These are phyloP conservation scores for Ips nitidus DNA, from an alignment of 1,140 invertebrate genomes.

Conservation along the genomic window DNA sequence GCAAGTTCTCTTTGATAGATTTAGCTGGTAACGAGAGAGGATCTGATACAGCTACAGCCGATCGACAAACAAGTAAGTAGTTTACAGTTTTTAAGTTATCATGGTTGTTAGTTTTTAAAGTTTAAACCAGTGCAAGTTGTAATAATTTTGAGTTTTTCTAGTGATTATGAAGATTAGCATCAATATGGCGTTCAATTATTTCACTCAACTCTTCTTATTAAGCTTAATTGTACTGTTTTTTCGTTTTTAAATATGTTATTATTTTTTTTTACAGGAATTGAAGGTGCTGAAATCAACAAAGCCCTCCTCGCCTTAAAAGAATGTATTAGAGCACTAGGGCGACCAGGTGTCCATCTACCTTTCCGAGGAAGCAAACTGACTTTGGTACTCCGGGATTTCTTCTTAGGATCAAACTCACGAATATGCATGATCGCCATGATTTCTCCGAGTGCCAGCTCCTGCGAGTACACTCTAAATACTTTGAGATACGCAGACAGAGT, in stretches of 20 bases:
- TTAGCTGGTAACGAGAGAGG: constrained; percentile 77
- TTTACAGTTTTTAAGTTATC: no score
- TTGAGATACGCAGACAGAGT: constrained; percentile 76
- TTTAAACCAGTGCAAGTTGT: no score
- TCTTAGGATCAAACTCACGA: constrained; percentile 71
- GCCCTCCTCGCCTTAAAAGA: constrained; percentile 76
- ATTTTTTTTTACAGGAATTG: constrained; percentile 57
- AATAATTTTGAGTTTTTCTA: constrained; percentile 18
- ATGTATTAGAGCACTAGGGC: constrained; percentile 73
- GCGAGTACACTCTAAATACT: constrained; percentile 82
- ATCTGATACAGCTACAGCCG: constrained; percentile 72
- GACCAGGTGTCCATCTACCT: constrained; percentile 70
- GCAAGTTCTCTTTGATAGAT: constrained; percentile 82
- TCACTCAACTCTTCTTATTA: no score
- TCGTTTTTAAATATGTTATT: no score
- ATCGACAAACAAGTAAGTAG: constrained; percentile 64
- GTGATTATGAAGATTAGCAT: not conserved
- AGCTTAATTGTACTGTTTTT: no score
- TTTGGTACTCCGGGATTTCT: constrained; percentile 74
- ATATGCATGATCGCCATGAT: constrained; percentile 89
- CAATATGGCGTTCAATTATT: not conserved
- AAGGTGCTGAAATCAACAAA: constrained; percentile 82
- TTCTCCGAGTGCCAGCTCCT: constrained; percentile 71
- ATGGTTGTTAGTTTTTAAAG: no score
- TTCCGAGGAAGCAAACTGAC: constrained; percentile 76